Evolutionary conservation across 2,113 vertebrate genomes (phyloP), one percentile per base, ranked within the genome.

Genomic region (Thryonomys swinderianus): DNA sequence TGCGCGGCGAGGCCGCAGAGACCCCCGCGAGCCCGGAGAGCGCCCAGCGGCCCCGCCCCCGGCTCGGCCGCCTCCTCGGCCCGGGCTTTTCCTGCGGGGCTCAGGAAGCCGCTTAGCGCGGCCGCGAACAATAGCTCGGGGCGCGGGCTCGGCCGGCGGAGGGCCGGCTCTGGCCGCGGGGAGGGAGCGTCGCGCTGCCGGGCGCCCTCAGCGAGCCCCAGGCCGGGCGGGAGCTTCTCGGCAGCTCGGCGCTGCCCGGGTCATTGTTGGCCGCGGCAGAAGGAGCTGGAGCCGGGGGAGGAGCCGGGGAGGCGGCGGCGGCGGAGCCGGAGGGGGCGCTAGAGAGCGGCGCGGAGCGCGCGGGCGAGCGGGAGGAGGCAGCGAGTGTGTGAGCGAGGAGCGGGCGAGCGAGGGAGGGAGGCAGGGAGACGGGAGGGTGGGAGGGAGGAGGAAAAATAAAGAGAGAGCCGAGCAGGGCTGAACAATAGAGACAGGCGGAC

Each of bases 401-500:
- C 71, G 94, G 42, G 91, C 23, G 57, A 88, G 93, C 27, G 95
- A 61, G 80, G 6, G 93, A 67, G 95, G 13, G 88, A 64, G 90
- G 59, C 94, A 93, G 94, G 88, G 94, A 95, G 96, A 87, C 94
- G 89, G 84, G 95, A 84, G 97, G 94, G 91, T 78, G 92, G 94
- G 96, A 94, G 96, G 94, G 96, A 95, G 96, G 96, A 92, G 96
- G 93, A 96, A 96, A 96, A 96, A 97, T 97, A 97, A 97, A 97
- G 97, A 76, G 94, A 85, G 95, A 95, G 94, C 94, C 5, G 94
- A 97, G 97, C 96, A 69, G 97, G 96, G 93, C 98, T 98, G 98
- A 98, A 98, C 98, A 98, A 98, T 98, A 98, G 98, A 97, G 97
- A 96, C 97, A 13, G 95, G 98, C 97, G 21, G 97, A 87, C 96